phyloP scores from a whole-genome alignment of 2,113 vertebrate species.

The Fregata magnificens region DNA sequence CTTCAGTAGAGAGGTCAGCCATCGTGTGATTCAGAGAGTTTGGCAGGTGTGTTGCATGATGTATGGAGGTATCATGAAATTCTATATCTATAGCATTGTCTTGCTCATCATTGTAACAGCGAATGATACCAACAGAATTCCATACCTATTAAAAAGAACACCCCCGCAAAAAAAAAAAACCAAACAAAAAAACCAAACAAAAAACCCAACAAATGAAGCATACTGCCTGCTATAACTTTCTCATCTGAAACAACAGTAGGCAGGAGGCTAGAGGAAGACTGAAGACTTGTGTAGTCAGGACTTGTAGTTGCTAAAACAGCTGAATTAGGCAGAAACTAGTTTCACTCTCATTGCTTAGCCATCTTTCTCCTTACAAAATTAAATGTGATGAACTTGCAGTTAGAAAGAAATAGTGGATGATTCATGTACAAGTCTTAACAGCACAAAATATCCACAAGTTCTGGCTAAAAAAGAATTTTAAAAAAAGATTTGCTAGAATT shows the following conservation, averaged over 20 bases:
- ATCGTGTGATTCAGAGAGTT: conserved; percentile 89
- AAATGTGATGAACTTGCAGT: not conserved
- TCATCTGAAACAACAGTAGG: not conserved
- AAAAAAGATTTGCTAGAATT: not conserved
- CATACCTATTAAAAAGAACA: conserved; percentile 79
- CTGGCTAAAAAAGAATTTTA: not conserved
- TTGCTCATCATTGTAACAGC: conserved; percentile 94
- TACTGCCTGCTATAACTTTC: not conserved
- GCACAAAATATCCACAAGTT: not conserved
- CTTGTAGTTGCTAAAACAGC: not conserved
- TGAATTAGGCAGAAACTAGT: not conserved
- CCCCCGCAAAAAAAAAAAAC: not conserved
- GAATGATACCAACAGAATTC: conserved; percentile 93
- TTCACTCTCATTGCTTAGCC: not conserved
- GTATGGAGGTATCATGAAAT: conserved; percentile 91
- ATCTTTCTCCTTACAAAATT: not conserved
- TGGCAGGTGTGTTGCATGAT: conserved; percentile 92
- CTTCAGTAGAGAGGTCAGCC: conserved; percentile 90
- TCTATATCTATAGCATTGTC: conserved; percentile 95
- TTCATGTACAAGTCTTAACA: not conserved
- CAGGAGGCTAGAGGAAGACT: not conserved
- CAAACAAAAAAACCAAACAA: too few relatives aligned
- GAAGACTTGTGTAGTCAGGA: not conserved
- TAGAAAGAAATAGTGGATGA: not conserved
- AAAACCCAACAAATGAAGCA: not conserved